Evolutionary conservation across 2,113 vertebrate genomes (phyloP), one percentile per base, ranked within the genome.

Genomic region (Melospiza georgiana): DNA sequence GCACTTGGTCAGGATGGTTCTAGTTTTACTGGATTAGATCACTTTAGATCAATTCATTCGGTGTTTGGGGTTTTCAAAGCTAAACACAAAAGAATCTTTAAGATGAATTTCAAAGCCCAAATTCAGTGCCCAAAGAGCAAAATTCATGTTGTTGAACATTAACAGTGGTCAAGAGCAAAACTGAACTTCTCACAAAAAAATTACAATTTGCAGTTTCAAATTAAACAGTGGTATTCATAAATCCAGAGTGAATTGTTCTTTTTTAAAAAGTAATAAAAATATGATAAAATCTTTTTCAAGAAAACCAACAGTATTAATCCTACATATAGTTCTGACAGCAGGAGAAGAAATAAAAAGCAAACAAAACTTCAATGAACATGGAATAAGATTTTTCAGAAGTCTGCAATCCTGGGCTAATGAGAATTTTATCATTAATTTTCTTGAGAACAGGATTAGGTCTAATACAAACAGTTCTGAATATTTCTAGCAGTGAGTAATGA

Each of bases 381-480:
- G 33, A 62, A 68, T 68, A 84, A 66, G 44, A 71, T 68, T 86
- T 91, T 85, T 93, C 46, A 91, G 71, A 93, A 87, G 54, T 51
- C 49, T 51, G 88, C 67, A 18, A 39, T 67, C 76, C 35, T 31
- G 54, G 28, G 35, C 43, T 93, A 95, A 95, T 83, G 63, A 94
- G 91, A 95, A 94, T 94, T 93, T 95, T 95, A 83, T 95, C 90
- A 90, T 94, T 92, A 87, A 73, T 67, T 90, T 94, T 39, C 39
- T 61, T 52, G 7, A 72, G 67, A 97, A 80, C 30, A 81, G 79
- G 61, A 87, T 90, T 94, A 93, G 27, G 75, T 74, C 79, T 77
- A 91, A 95, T 43, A 82, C 68, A 91, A 97, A 90, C 51, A 80
- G 39, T 90, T 84, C 67, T 86, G 75, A 85, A 20, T 88, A 83